A percentile compares a stretch with the other conserved stretches of the same genome.
Conservation (phyloP, 2,888 invertebrate species). For the Spisula solida region DNA sequence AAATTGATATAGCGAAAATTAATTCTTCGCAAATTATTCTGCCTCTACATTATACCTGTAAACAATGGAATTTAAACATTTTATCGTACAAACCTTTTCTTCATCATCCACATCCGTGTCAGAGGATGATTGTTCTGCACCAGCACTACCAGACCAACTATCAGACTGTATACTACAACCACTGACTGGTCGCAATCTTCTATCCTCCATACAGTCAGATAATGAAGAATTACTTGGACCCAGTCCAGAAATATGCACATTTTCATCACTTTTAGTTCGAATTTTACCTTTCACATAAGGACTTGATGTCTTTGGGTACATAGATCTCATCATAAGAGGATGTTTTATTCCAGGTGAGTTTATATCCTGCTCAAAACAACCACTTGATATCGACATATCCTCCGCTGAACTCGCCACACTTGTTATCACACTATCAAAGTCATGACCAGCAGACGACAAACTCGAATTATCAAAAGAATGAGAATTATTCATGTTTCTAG, state of each 20-base stretch:
- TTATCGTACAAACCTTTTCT: constrained; percentile 67
- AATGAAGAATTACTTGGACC: constrained; percentile 41
- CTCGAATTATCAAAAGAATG: constrained; percentile 69
- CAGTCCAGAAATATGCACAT: constrained; percentile 46
- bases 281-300: constrained; percentile 54
- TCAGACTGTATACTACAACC: constrained; percentile 75
- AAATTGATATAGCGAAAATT: too few species aligned
- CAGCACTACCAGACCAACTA: constrained; percentile 65
- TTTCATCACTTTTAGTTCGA: constrained; percentile 53
- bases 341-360: constrained; percentile 51
- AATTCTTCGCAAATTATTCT: too few species aligned
- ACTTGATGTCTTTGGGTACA: constrained; percentile 66
- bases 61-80: background rate
- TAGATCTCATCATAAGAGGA: constrained; percentile 22
- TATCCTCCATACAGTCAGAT: constrained; percentile 54
- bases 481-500: constrained; percentile 67
- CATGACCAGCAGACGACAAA: constrained; percentile 63
- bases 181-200: constrained; percentile 69
- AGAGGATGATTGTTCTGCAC: constrained; percentile 66
- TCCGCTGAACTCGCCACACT: constrained; percentile 65
- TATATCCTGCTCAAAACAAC: constrained; percentile 49
- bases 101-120: constrained; percentile 77
- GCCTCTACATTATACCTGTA: too few species aligned
- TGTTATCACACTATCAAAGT: constrained; percentile 62
- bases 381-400: constrained; percentile 64